phyloP scores from a whole-genome alignment of 2,113 vertebrate genomes.

The Neodontobutis hainanensis region DNA sequence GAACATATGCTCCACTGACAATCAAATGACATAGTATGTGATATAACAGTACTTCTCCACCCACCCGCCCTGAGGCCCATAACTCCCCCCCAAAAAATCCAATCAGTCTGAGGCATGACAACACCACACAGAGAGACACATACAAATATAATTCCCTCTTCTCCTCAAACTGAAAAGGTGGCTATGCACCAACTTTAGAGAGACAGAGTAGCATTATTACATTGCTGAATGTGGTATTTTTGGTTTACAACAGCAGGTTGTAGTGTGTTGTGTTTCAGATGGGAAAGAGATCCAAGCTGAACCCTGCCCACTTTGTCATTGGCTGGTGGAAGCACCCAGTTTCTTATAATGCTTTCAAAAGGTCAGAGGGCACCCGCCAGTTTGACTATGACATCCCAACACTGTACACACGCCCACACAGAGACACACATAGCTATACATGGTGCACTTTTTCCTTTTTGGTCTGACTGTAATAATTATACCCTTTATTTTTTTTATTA shows the following conservation, averaged over 20 bases:
- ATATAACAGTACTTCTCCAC: slow-evolving; percentile 51
- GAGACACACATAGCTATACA: slow-evolving; percentile 68
- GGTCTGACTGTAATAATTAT: slow-evolving; percentile 78
- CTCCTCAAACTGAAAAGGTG: slow-evolving; percentile 69
- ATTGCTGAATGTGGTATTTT: slow-evolving; percentile 77
- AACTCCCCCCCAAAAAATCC: slow-evolving; percentile 24
- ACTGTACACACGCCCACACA: slow-evolving; percentile 70
- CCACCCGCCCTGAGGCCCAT: too few relatives aligned
- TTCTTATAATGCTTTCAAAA: slow-evolving; percentile 59
- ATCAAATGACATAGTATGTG: slow-evolving; percentile 68
- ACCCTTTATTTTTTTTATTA: slow-evolving; percentile 72
- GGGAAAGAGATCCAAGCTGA: slow-evolving; percentile 46
- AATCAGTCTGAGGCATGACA: slow-evolving; percentile 65
- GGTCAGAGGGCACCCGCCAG: slow-evolving; percentile 55
- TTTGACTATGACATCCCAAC: slow-evolving; percentile 61
- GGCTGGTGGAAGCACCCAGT: slow-evolving; percentile 65
- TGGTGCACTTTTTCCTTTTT: slow-evolving; percentile 77
- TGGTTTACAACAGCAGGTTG: slow-evolving; percentile 78
- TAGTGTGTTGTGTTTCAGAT: slow-evolving; percentile 59
- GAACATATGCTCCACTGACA: slow-evolving; percentile 56
- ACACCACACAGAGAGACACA: slow-evolving; percentile 67
- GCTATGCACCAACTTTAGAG: slow-evolving; percentile 60
- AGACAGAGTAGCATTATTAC: slow-evolving; percentile 71
- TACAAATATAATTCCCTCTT: slow-evolving; percentile 72
- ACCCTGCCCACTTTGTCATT: slow-evolving; percentile 49